A percentile compares a stretch with the other conserved stretches of the same genome.
Evolutionary conservation across 2,113 vertebrate species (phyloP).

Genomic region (Halcyon senegalensis): DNA sequence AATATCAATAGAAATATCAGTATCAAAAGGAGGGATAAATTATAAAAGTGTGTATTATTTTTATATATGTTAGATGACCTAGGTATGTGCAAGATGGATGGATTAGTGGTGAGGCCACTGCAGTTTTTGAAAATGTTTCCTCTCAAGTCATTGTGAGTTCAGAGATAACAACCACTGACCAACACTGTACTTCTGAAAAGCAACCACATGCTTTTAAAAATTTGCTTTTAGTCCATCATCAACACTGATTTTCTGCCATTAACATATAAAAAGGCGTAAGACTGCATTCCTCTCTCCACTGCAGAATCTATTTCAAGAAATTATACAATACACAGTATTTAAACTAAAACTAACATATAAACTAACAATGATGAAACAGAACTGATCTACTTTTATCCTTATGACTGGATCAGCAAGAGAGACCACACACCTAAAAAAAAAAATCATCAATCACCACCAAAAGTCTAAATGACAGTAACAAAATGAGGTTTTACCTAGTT

Average conservation of each 20-base stretch:
- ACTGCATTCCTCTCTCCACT: neutral
- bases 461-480: neutral
- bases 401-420: neutral
- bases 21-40: neutral
- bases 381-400: neutral
- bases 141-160: neutral
- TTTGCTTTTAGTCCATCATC: neutral
- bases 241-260: neutral
- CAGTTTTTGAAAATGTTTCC: neutral
- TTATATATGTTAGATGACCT: neutral
- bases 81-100: neutral
- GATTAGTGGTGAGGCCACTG: neutral
- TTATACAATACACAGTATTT: neutral
- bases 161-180: neutral
- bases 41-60: neutral
- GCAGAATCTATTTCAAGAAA: neutral
- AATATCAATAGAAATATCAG: neutral
- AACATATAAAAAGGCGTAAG: neutral
- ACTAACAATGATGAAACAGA: neutral
- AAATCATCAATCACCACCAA: neutral
- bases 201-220: neutral
- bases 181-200: neutral
- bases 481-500: neutral
- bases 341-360: neutral
- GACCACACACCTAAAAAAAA: neutral